Conservation (phyloP, 1,140 invertebrate species). For the Ceratoteleas bidentatus region DNA sequence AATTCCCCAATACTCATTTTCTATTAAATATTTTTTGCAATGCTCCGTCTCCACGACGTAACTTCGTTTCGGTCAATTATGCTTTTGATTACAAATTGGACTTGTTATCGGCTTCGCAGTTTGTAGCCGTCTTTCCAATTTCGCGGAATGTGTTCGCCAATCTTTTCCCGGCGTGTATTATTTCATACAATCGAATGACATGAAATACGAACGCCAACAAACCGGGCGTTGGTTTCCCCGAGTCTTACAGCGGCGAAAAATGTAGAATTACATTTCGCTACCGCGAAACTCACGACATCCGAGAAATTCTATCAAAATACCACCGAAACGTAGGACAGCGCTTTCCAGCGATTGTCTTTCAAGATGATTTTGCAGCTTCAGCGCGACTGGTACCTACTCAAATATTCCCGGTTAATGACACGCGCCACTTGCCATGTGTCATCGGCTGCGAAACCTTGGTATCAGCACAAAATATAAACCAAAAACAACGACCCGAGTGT, state of each 20-base stretch:
- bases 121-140: no score
- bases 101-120: no score
- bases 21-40: no score
- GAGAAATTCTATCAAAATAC: conserved; percentile 42
- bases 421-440: conserved; percentile 45
- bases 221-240: conserved; percentile 8
- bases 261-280: conserved; percentile 43
- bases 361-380: conserved; percentile 33
- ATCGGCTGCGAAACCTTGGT: conserved; percentile 26
- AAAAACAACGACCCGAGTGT: conserved; percentile 41
- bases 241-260: conserved; percentile 20
- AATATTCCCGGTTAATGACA: conserved; percentile 44
- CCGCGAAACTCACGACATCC: conserved; percentile 22
- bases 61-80: no score
- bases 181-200: no score
- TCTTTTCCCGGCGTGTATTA: no score
- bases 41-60: no score
- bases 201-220: conserved; percentile 31
- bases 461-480: conserved; percentile 19
- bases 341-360: conserved; percentile 27
- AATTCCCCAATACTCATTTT: no score
- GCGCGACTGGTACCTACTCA: conserved; percentile 2
- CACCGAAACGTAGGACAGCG: conserved; percentile 14
- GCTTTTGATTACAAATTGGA: no score
- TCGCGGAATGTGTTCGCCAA: no score